Conservation (phyloP, 2,113 vertebrate genomes). For the Diadophis punctatus region DNA sequence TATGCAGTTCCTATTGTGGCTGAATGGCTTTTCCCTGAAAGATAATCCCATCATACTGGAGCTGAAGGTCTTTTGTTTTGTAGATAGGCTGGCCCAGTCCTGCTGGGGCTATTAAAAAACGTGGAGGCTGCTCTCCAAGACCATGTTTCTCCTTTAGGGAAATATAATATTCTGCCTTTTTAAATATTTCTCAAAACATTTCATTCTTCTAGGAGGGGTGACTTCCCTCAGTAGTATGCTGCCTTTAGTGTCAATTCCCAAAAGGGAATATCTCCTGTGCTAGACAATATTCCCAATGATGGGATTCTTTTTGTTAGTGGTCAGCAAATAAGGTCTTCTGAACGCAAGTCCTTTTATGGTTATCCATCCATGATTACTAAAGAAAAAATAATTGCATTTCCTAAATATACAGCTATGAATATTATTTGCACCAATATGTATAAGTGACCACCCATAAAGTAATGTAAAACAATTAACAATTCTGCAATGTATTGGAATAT, state of each 20-base stretch:
- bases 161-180: too few species aligned
- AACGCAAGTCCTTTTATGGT: neutral
- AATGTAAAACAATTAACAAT: neutral
- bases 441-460: neutral
- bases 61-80: too few species aligned
- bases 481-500: slow-evolving; percentile 13
- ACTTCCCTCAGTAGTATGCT: neutral
- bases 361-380: neutral
- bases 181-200: too few species aligned
- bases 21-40: too few species aligned
- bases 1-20: too few species aligned
- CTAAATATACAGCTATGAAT: neutral
- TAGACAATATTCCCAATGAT: neutral
- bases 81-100: too few species aligned
- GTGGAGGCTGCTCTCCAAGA: too few species aligned
- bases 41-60: too few species aligned
- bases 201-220: too few species aligned
- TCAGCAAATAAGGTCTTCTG: neutral
- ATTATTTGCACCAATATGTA: neutral
- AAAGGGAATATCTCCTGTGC: neutral
- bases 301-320: neutral
- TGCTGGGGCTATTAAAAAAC: too few species aligned
- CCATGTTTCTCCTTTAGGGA: too few species aligned
- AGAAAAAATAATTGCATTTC: neutral
- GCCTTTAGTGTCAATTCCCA: neutral